Percentiles rank a stretch among this genome's conserved stretches.
These are phyloP conservation scores for Artibeus lituratus DNA, from an alignment of 2,797 vertebrate species.

Conservation along the genomic window DNA sequence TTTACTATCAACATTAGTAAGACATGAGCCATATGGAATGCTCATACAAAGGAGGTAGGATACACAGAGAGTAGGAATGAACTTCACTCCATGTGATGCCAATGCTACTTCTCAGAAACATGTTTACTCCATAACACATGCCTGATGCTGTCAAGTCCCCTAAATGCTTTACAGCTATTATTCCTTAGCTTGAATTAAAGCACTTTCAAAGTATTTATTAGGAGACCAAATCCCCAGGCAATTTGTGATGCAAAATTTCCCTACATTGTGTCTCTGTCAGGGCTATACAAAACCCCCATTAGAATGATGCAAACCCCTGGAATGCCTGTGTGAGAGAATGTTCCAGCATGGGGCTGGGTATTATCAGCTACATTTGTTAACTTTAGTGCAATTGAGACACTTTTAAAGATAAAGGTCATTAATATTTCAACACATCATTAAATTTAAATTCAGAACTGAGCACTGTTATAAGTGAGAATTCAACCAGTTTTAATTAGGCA, in stretches of 20 bases:
- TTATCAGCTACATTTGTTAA: conserved; percentile 68
- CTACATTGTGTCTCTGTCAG: conserved; percentile 27
- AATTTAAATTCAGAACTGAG: conserved; percentile 70
- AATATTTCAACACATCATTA: conserved; percentile 75
- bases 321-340: not conserved
- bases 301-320: not conserved
- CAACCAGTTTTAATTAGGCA: conserved; percentile 72
- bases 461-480: conserved; percentile 66
- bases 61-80: not conserved
- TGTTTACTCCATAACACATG: not conserved
- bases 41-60: not conserved
- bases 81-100: not conserved
- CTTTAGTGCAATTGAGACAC: conserved; percentile 61
- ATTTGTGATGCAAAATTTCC: conserved; percentile 39
- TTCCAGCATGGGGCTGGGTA: not conserved
- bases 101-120: not conserved
- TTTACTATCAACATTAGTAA: conserved; percentile 19
- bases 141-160: not conserved
- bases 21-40: not conserved
- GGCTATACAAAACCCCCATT: not conserved
- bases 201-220: conserved; percentile 14
- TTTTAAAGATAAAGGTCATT: conserved; percentile 75
- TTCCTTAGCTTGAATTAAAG: conserved; percentile 1
- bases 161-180: not conserved
- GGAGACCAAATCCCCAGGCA: conserved; percentile 32